These are phyloP conservation scores for Probosciger aterrimus DNA, from an alignment of 2,113 vertebrate genomes.

Conservation along the genomic window DNA sequence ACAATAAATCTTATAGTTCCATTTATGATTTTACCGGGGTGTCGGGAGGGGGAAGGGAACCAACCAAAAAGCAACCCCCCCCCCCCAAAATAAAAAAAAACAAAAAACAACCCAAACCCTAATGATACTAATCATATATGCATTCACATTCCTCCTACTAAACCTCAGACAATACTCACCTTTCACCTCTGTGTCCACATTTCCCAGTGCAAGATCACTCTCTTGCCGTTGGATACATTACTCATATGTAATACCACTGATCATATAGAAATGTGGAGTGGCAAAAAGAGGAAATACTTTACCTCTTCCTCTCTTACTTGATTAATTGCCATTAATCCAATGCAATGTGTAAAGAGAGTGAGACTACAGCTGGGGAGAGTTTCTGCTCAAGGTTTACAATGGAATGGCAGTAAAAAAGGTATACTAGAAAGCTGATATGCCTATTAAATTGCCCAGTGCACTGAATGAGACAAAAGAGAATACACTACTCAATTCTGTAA, in stretches of 20 bases:
- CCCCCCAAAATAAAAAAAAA: background rate
- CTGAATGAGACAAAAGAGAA: background rate
- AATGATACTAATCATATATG: background rate
- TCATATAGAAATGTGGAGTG: background rate
- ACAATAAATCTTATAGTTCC: background rate
- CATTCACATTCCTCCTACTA: background rate
- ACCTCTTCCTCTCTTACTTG: background rate
- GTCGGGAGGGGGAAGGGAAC: too few relatives aligned
- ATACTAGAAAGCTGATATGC: background rate
- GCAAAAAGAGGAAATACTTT: background rate
- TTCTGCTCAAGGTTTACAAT: background rate
- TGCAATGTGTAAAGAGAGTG: background rate
- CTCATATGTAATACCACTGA: rapidly evolving
- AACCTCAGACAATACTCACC: background rate
- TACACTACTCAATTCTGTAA: background rate
- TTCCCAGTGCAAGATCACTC: background rate
- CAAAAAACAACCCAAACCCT: background rate
- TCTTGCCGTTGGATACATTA: background rate
- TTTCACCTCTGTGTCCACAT: background rate
- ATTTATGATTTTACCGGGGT: background rate
- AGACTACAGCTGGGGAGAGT: background rate
- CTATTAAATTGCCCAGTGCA: background rate
- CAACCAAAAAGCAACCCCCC: too few relatives aligned
- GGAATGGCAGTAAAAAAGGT: background rate
- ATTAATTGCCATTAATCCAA: background rate